Percentiles rank a stretch among this genome's conserved stretches.
Evolutionary conservation across 2,888 invertebrate genomes (phyloP).

Genomic region (Limenitis camilla): DNA sequence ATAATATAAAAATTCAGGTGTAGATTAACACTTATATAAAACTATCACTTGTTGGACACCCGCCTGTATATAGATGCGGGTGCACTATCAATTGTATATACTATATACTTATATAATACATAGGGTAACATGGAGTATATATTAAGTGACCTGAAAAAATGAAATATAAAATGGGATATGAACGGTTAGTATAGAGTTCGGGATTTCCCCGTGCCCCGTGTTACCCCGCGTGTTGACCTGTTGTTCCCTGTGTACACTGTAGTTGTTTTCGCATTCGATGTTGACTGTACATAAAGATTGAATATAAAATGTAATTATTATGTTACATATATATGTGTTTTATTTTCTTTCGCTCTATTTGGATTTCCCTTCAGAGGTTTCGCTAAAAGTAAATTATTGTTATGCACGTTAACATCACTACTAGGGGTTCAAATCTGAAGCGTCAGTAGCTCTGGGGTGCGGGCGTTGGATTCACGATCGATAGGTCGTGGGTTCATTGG

Average conservation of each 20-base stretch:
- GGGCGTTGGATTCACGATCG: too few species aligned
- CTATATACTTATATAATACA: constrained; percentile 36
- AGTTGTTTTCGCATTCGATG: constrained; percentile 60
- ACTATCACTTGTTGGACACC: constrained; percentile 5
- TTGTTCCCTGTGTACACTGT: constrained; percentile 57
- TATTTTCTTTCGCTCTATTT: constrained; percentile 25
- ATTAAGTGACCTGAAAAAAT: too few species aligned
- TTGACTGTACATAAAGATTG: constrained; percentile 66
- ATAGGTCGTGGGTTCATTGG: too few species aligned
- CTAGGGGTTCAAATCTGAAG: too few species aligned
- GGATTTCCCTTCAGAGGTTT: too few species aligned
- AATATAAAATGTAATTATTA: constrained; percentile 58
- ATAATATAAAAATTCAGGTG: background rate
- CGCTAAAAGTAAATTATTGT: too few species aligned
- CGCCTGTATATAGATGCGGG: constrained; percentile 2
- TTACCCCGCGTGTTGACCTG: constrained; percentile 31
- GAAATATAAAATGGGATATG: too few species aligned
- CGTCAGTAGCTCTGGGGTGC: too few species aligned
- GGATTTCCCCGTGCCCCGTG: background rate
- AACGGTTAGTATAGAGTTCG: too few species aligned
- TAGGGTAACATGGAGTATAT: background rate
- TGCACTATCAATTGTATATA: constrained; percentile 26
- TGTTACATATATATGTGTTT: constrained; percentile 50
- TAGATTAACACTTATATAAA: background rate
- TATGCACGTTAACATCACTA: too few species aligned